Percentiles rank a stretch among this genome's conserved stretches.
Evolutionary conservation across 2,888 invertebrate genomes (phyloP).

Genomic region (Eulithis testata): DNA sequence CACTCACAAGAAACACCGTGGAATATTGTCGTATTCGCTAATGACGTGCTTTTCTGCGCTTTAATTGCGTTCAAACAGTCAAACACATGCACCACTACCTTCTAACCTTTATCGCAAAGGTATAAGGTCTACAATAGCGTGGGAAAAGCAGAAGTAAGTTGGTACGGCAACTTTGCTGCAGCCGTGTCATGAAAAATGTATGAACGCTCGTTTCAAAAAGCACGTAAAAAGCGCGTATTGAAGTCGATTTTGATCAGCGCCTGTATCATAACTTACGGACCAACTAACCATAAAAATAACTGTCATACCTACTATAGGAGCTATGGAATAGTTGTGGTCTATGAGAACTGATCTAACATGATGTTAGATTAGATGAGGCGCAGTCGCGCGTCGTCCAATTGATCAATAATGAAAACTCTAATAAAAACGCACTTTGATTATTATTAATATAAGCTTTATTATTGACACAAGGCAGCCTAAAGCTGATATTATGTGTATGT

Average conservation of each 20-base stretch:
- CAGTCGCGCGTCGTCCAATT: too few relatives aligned
- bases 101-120: constrained; percentile 25
- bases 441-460: too few relatives aligned
- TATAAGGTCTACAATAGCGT: constrained; percentile 44
- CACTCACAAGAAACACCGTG: constrained; percentile 75
- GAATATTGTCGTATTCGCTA: constrained; percentile 82
- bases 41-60: constrained; percentile 80
- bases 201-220: constrained; percentile 70
- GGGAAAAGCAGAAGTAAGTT: constrained; percentile 35
- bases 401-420: too few relatives aligned
- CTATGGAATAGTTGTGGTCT: constrained; percentile 13
- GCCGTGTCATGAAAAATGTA: constrained; percentile 78
- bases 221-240: constrained; percentile 69
- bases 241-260: constrained; percentile 75
- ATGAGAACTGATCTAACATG: not conserved
- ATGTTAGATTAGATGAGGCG: too few relatives aligned
- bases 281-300: constrained; percentile 42
- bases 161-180: constrained; percentile 58
- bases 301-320: constrained; percentile 17
- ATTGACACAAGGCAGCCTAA: too few relatives aligned
- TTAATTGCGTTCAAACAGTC: constrained; percentile 79
- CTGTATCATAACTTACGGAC: constrained; percentile 65
- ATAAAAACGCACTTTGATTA: too few relatives aligned
- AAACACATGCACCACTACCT: constrained; percentile 52
- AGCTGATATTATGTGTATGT: too few relatives aligned